Percentiles rank a stretch among this genome's conserved stretches.
These are phyloP conservation scores for Hippocampus comes DNA, from an alignment of 2,113 vertebrate species.

Conservation along the genomic window DNA sequence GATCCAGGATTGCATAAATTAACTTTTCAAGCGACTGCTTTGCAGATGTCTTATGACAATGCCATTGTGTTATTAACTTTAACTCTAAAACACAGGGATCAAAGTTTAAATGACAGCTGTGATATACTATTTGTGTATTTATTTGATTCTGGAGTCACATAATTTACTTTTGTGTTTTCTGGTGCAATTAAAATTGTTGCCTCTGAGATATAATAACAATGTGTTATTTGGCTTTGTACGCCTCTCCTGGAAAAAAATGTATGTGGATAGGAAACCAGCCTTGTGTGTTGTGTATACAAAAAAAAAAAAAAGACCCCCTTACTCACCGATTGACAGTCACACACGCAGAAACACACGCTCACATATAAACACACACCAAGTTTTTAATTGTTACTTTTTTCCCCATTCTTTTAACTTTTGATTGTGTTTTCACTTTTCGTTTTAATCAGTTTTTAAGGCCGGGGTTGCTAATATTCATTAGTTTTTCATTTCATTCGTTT, in stretches of 20 bases:
- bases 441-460: too few relatives aligned
- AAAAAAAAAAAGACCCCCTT: too few relatives aligned
- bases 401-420: background rate
- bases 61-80: background rate
- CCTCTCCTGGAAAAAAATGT: background rate
- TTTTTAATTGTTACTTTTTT: too few relatives aligned
- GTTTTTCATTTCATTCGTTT: too few relatives aligned
- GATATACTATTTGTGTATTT: background rate
- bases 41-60: background rate
- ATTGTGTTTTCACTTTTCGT: too few relatives aligned
- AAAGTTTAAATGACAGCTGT: background rate
- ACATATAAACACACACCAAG: too few relatives aligned
- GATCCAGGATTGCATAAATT: background rate
- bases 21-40: background rate
- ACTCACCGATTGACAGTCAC: too few relatives aligned
- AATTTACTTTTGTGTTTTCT: background rate
- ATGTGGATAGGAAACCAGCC: too few relatives aligned
- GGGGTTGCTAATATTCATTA: too few relatives aligned
- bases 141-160: too few relatives aligned
- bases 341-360: too few relatives aligned
- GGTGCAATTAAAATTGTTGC: background rate
- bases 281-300: too few relatives aligned
- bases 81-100: background rate
- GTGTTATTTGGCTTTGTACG: background rate
- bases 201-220: background rate